Base-by-base conservation (phyloP, 2,888 invertebrate species). In the Synanthedon vespiformis region DNA sequence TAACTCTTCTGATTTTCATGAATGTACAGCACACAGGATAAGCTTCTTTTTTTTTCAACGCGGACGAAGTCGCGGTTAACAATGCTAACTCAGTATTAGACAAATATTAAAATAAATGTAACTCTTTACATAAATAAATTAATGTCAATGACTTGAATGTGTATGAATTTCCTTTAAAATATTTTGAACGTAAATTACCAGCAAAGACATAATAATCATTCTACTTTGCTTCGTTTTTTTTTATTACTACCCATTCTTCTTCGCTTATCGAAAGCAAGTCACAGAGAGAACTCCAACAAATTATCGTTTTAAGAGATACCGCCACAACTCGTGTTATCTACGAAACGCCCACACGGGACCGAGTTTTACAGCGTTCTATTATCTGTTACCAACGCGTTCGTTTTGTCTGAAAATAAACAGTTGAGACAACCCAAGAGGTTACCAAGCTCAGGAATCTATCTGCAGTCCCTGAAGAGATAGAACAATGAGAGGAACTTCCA, bases 271-370 rank as follows among this genome's bases (percentile, higher is more conserved):
- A 64, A 62, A 63, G 62, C 65, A 61, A 67, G 62, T 61, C 64
- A 60, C 62, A 66, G 65, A 63, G 65, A 69, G 72, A 73, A 69
- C 67, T 67, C 67, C 70, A 78, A 80, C 82, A 84, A 84, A 81
- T 84, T 73, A 81, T 76, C 73, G 68, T 74, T 77, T 78, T 72
- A 72, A 72, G 62, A 81, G 77, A 77, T 80, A 81, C 34, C 34
- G 13, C n/a, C 22, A 14, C 27, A 40, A 50, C 50, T 10, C 34
- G 50, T 50, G 50, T 34, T 50, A 50, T 50, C 50, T 48, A 18
- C 13, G 62, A 62, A 63, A 67, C 81, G 74, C 83, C 85, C 77
- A 85, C 83, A 73, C 67, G 61, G 62, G 68, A 61, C 69, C 65
- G 61, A 68, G 74, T 74, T 83, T 83, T 80, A 81, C 72, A 72